phyloP scores from a whole-genome alignment of 2,888 invertebrate genomes.

The Lamellibrachia columna region DNA sequence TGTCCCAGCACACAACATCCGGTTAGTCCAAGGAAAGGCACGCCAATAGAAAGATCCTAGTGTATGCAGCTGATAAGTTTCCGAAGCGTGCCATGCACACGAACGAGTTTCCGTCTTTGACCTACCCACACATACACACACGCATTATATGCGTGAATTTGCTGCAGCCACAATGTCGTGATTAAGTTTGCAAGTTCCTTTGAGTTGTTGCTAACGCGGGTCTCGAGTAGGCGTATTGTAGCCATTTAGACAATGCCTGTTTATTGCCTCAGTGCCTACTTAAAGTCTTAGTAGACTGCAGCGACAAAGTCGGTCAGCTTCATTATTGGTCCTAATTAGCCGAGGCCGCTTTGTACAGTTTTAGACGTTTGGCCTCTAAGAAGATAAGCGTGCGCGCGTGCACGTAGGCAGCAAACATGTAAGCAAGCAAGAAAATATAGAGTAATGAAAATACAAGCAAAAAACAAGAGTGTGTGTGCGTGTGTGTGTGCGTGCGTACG shows the following conservation, averaged over 20 bases:
- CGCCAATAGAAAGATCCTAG: not conserved
- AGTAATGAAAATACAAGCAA: too few species aligned
- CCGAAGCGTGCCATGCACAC: not conserved
- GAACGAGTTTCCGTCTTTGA: not conserved
- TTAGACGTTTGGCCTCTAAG: not conserved
- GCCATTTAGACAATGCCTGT: not conserved
- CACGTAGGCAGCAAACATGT: too few species aligned
- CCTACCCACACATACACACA: not conserved
- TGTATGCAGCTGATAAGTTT: not conserved
- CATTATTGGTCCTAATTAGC: not conserved
- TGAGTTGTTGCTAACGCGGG: not conserved
- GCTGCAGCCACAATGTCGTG: not conserved
- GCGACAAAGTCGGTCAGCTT: not conserved
- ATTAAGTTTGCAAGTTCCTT: not conserved
- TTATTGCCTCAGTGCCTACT: not conserved
- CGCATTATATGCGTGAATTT: not conserved
- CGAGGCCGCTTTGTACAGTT: not conserved
- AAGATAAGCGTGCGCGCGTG: not conserved
- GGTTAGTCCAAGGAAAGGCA: not conserved
- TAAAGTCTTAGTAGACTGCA: not conserved
- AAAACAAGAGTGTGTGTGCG: too few species aligned
- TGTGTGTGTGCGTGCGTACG: too few species aligned
- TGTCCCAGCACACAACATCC: not conserved
- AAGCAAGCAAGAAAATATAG: too few species aligned
- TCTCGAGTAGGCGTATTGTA: not conserved